Evolutionary conservation across 1,140 invertebrate genomes (phyloP), one percentile per base, ranked within the genome.

Genomic region (Caenorhabditis briggsae): DNA sequence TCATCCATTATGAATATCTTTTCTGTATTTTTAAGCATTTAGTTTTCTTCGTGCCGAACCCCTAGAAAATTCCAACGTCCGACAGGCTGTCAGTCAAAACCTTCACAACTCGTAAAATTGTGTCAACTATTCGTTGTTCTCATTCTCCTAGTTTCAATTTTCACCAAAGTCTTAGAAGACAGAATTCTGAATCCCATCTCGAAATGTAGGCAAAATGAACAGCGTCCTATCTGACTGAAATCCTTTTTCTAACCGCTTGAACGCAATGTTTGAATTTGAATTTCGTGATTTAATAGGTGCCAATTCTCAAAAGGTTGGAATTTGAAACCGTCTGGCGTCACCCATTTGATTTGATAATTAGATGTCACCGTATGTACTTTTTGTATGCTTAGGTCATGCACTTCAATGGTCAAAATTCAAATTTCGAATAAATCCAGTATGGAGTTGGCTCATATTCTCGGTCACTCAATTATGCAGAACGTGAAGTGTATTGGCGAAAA

Each of bases 61-160:
- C 9, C 6, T 46, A 16, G 16, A 2, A n/a, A 46, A 18, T 70
- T 70, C 14, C 18, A 33, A 70, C 64, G 43, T 70, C 33, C 20
- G 25, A 25, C 64, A 33, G 64, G 7, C 64, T 43, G 33, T 70
- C 64, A 70, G 33, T 70, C 64, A 70, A 70, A 70, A 43, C 6
- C 64, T 16, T 70, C 64, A 70, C 41, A 43, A 61, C 23, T 61
- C 59, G 64, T 70, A 46, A 46, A 70, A 33, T 64, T 16, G 33
- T 70, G 64, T 70, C 64, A 70, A 70, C 33, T 70, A 14, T 61
- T 70, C 33, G 43, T 59, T 16, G 20, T 43, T 70, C 23, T 8
- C 8, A 6, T 70, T 70, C 41, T 18, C n/a, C 41, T 46, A 70
- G 59, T 25, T 61, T 61, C 0, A 20, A 25, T 25, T 61, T 25